A percentile compares a stretch with the other conserved stretches of the same genome.
phyloP scores from a whole-genome alignment of 92 coral and sea anemone species.

The Palythoa grandiflora region DNA sequence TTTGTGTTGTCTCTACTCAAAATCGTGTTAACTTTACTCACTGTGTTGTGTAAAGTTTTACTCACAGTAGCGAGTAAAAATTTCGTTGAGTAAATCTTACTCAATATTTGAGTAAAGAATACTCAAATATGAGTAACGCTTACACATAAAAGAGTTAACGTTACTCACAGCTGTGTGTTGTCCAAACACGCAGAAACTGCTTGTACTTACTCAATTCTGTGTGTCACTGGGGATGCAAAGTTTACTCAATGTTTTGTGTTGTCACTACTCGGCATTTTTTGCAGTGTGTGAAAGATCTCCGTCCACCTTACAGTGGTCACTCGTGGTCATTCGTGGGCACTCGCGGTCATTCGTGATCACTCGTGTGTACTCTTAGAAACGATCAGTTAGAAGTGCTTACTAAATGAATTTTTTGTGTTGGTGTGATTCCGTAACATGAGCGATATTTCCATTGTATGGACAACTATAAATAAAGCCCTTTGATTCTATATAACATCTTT shows the following conservation, averaged over 20 bases:
- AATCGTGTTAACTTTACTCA: background rate
- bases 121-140: background rate
- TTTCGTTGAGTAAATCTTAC: background rate
- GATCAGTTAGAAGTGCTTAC: no score
- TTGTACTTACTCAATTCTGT: background rate
- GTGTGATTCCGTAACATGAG: no score
- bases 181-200: background rate
- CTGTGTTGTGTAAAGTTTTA: conserved; percentile 3
- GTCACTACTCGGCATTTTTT: conserved; percentile 19
- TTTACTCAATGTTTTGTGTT: conserved; percentile 13
- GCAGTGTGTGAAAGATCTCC: no score
- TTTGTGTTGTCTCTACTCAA: background rate
- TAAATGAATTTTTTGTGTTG: no score
- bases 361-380: no score
- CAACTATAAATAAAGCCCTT: no score
- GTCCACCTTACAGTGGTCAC: no score
- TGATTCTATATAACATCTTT: no score
- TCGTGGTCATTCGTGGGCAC: no score
- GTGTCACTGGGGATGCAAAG: conserved; percentile 19
- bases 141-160: no score
- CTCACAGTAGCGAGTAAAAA: conserved; percentile 13
- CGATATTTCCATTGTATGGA: no score
- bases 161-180: background rate
- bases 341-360: no score
- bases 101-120: background rate